Conservation (phyloP, 2,797 vertebrate species). For the Valencia hispanica region DNA sequence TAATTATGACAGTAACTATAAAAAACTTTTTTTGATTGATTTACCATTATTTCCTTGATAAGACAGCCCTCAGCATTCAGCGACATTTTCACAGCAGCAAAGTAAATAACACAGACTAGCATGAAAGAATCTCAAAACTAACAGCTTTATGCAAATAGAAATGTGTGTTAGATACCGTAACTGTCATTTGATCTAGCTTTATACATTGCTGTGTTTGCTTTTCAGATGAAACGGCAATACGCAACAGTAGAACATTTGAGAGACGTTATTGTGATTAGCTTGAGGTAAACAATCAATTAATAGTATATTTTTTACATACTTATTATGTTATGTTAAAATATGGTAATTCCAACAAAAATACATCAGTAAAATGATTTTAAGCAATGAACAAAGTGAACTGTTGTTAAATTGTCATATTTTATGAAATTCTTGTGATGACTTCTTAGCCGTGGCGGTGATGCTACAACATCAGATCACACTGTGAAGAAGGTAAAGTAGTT, state of each 20-base stretch:
- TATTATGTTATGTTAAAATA: neutral
- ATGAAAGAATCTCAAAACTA: too few relatives aligned
- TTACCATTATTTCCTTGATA: too few relatives aligned
- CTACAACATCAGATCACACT: neutral
- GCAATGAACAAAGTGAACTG: neutral
- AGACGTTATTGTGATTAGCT: constrained; percentile 27
- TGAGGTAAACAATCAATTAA: constrained; percentile 30
- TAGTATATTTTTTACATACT: neutral
- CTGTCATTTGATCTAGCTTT: too few relatives aligned
- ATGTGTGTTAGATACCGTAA: too few relatives aligned
- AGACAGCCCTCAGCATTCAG: too few relatives aligned
- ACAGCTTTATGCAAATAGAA: too few relatives aligned
- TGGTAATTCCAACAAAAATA: too few relatives aligned
- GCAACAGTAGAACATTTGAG: neutral
- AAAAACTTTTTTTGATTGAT: neutral
- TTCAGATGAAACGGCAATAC: constrained; percentile 49
- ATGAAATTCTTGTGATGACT: neutral
- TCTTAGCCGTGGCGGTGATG: constrained; percentile 3
- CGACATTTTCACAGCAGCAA: too few relatives aligned
- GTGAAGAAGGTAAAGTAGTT: constrained; percentile 16
- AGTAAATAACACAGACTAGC: too few relatives aligned
- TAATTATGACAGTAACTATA: too few relatives aligned
- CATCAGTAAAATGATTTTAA: too few relatives aligned
- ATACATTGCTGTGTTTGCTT: neutral
- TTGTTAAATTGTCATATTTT: neutral